A percentile compares a stretch with the other conserved stretches of the same genome.
phyloP scores from a whole-genome alignment of 2,888 invertebrate genomes.

The Acrobasis suavella region DNA sequence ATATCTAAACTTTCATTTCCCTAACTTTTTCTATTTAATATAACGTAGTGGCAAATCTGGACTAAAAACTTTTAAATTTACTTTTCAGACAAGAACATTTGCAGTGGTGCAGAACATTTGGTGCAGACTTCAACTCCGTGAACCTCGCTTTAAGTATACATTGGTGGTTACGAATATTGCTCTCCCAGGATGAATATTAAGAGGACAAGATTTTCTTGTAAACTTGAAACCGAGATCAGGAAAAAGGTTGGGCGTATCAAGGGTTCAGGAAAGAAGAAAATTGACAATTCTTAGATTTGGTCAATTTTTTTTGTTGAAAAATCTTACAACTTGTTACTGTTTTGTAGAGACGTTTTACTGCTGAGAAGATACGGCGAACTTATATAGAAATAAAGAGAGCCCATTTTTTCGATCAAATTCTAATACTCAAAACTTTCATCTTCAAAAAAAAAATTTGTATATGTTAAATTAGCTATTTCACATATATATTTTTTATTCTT shows the following conservation, averaged over 20 bases:
- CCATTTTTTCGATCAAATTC: too few species aligned
- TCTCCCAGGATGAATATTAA: conserved; percentile 39
- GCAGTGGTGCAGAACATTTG: conserved; percentile 56
- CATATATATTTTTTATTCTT: too few species aligned
- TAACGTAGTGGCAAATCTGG: neutral
- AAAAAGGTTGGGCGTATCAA: neutral
- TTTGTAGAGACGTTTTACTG: neutral
- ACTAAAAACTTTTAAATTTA: conserved; percentile 26
- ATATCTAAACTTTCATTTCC: neutral
- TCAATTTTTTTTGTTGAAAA: too few species aligned
- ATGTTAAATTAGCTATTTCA: too few species aligned
- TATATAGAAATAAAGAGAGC: too few species aligned
- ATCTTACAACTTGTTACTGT: too few species aligned
- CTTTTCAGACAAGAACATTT: conserved; percentile 45
- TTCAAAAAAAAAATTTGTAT: too few species aligned
- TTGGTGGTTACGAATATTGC: conserved; percentile 51
- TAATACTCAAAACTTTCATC: too few species aligned
- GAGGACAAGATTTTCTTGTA: conserved; percentile 35
- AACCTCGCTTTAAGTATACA: conserved; percentile 49
- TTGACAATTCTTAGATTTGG: too few species aligned
- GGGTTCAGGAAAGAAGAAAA: too few species aligned
- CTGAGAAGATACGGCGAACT: too few species aligned
- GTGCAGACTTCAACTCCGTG: conserved; percentile 40
- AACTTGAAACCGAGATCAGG: neutral
- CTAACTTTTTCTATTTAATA: conserved; percentile 1